Conservation (phyloP, 2,113 vertebrate species). For the Todiramphus saurophagus region DNA sequence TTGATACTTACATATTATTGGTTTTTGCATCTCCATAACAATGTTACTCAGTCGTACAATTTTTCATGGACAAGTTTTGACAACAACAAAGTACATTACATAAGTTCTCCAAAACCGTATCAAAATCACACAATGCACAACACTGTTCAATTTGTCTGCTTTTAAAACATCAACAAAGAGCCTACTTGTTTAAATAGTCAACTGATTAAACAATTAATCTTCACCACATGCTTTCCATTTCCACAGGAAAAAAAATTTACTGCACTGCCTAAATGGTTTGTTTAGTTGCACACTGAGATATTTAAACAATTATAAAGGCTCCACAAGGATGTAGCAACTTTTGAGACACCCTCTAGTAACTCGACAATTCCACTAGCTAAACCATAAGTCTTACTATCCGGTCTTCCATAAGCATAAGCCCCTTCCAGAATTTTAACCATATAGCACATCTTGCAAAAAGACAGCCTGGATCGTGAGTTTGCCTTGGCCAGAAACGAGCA, state of each 20-base stretch:
- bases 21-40: neutral
- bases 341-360: neutral
- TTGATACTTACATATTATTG: neutral
- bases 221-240: constrained; percentile 3
- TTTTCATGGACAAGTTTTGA: neutral
- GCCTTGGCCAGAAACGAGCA: neutral
- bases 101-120: neutral
- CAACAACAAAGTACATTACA: neutral
- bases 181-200: neutral
- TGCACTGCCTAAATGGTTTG: neutral
- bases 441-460: neutral
- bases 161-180: neutral
- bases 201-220: neutral
- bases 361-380: neutral
- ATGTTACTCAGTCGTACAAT: neutral
- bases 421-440: neutral
- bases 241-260: neutral
- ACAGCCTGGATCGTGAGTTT: neutral
- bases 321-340: neutral
- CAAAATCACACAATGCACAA: neutral
- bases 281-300: neutral
- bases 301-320: neutral
- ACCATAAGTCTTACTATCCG: neutral
- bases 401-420: neutral
- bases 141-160: neutral